Evolutionary conservation across 2,113 vertebrate genomes (phyloP).

Genomic region (Prunella fulvescens): DNA sequence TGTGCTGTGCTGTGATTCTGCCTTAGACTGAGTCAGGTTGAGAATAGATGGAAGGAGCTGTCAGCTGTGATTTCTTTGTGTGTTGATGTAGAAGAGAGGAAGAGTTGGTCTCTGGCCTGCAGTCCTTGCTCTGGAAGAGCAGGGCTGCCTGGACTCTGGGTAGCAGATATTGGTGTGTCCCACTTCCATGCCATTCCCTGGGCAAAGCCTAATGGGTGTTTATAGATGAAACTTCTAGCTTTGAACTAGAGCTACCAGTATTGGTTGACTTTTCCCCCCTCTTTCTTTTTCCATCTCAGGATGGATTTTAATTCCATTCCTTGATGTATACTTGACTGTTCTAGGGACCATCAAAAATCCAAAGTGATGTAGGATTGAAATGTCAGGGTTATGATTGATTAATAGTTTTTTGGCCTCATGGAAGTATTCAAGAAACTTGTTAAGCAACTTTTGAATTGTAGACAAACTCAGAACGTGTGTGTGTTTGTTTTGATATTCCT

Average conservation of each 20-base stretch:
- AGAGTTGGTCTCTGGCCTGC: neutral
- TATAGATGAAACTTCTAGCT: neutral
- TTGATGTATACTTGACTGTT: neutral
- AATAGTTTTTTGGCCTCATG: neutral
- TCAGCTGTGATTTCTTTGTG: neutral
- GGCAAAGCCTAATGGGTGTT: neutral
- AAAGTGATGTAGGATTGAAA: neutral
- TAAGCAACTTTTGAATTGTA: neutral
- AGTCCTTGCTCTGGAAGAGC: neutral
- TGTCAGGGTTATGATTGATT: neutral
- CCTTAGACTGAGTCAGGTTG: neutral
- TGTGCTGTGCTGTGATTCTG: neutral
- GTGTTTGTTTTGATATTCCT: neutral
- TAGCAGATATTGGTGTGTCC: neutral
- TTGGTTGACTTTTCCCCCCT: neutral
- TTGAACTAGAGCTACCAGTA: neutral
- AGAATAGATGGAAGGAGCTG: neutral
- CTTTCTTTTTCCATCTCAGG: neutral
- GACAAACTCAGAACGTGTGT: neutral
- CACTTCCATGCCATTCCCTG: neutral
- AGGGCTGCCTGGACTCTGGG: neutral
- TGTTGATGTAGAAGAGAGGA: neutral
- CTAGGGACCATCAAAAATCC: conserved; percentile 23
- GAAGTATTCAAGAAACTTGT: neutral
- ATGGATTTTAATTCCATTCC: conserved; percentile 6